phyloP scores from a whole-genome alignment of 2,113 vertebrate species.

The Pygoscelis adeliae region DNA sequence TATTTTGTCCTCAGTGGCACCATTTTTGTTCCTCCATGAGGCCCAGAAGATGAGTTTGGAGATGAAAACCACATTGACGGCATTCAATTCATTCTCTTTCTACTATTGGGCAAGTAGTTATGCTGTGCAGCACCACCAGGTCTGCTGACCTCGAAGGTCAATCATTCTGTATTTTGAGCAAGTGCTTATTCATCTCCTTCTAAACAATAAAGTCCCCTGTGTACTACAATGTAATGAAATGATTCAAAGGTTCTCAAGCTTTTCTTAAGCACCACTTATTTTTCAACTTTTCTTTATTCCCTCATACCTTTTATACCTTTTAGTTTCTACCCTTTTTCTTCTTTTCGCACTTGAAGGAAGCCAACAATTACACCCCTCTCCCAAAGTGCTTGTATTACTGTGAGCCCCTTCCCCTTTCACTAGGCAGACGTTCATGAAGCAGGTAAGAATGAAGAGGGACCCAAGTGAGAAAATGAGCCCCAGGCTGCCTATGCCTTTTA shows the following conservation, averaged over 20 bases:
- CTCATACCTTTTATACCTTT: neutral
- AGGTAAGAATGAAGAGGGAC: neutral
- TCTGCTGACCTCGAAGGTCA: neutral
- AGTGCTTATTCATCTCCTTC: neutral
- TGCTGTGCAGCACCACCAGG: neutral
- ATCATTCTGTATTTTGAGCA: neutral
- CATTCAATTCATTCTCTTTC: neutral
- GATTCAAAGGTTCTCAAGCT: neutral
- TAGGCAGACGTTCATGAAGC: neutral
- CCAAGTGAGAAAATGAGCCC: neutral
- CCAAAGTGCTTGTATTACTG: rapidly evolving
- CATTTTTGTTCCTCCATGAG: neutral
- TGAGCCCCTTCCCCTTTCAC: neutral
- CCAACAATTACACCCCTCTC: neutral
- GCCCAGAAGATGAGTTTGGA: neutral
- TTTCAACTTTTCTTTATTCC: neutral
- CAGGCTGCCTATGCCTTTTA: neutral
- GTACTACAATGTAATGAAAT: neutral
- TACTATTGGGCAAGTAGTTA: neutral
- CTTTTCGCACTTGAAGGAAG: neutral
- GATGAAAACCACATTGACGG: neutral
- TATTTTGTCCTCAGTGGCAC: neutral
- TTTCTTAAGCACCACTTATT: neutral
- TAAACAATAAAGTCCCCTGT: neutral
- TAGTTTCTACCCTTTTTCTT: neutral